Conservation (phyloP, 2,888 invertebrate genomes). For the Synanthedon formicaeformis region DNA sequence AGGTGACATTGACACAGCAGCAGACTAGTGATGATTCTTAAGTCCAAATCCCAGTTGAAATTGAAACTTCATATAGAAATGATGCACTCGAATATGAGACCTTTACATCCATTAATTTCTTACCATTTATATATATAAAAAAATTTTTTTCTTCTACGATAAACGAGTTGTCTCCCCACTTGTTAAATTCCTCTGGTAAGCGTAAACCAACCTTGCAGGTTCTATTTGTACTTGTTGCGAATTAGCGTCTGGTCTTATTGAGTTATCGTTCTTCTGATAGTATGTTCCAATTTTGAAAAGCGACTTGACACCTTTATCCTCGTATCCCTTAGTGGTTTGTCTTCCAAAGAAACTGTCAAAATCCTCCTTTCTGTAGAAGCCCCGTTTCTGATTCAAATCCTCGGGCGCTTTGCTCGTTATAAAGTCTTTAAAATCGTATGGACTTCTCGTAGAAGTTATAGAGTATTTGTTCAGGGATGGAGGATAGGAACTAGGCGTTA, state of each 20-base stretch:
- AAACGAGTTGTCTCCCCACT: neutral
- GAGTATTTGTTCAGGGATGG: conserved; percentile 51
- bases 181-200: conserved; percentile 50
- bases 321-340: conserved; percentile 67
- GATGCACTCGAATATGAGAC: neutral
- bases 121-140: conserved; percentile 33
- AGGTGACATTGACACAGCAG: no score
- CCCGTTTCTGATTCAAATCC: conserved; percentile 23
- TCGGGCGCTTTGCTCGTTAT: conserved; percentile 28
- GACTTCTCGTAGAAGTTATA: conserved; percentile 65
- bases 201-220: conserved; percentile 40
- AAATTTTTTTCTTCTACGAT: conserved; percentile 12
- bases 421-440: conserved; percentile 66
- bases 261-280: conserved; percentile 56
- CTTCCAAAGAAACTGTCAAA: conserved; percentile 43
- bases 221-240: conserved; percentile 63
- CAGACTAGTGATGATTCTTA: no score
- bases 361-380: conserved; percentile 51
- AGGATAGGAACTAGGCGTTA: conserved; percentile 24
- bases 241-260: conserved; percentile 60
- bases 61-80: neutral
- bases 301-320: conserved; percentile 46
- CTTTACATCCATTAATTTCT: conserved; percentile 26
- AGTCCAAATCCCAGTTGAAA: neutral
- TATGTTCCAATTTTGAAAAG: conserved; percentile 63